Percentiles rank a stretch among this genome's conserved stretches.
Conservation (phyloP, 2,797 vertebrate genomes). For the Galaxias olidus region DNA sequence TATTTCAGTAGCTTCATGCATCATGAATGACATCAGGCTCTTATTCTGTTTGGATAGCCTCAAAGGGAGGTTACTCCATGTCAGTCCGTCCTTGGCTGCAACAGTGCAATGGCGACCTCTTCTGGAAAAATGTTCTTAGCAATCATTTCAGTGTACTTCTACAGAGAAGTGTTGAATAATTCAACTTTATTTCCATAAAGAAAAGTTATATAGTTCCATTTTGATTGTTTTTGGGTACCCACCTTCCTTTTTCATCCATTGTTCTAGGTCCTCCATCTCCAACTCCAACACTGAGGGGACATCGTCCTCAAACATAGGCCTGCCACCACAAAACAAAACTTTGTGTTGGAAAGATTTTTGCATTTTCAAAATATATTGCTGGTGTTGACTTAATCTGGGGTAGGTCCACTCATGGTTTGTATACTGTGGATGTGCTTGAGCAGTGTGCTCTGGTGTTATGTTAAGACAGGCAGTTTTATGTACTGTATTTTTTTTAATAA, state of each 20-base stretch:
- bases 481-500: too few relatives aligned
- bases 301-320: conserved; percentile 98
- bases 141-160: background rate
- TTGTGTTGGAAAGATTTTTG: background rate
- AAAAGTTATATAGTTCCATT: background rate
- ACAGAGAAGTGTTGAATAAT: background rate
- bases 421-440: too few relatives aligned
- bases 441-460: too few relatives aligned
- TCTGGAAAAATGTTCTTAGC: conserved; percentile 37
- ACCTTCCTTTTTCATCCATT: conserved; percentile 93
- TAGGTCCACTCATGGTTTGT: too few relatives aligned
- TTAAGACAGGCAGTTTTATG: too few relatives aligned
- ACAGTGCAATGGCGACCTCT: conserved; percentile 54
- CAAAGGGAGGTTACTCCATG: background rate
- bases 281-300: conserved; percentile 96
- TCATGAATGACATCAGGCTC: too few relatives aligned
- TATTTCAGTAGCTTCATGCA: background rate
- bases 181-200: background rate
- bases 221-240: conserved; percentile 18
- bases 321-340: conserved; percentile 40
- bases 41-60: too few relatives aligned
- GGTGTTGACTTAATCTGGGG: background rate
- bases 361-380: background rate
- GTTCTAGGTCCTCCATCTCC: conserved; percentile 96
- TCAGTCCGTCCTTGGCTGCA: background rate